A percentile compares a stretch with the other conserved stretches of the same genome.
Evolutionary conservation across 2,888 invertebrate species (phyloP).

Genomic region (Leptothorax acervorum): DNA sequence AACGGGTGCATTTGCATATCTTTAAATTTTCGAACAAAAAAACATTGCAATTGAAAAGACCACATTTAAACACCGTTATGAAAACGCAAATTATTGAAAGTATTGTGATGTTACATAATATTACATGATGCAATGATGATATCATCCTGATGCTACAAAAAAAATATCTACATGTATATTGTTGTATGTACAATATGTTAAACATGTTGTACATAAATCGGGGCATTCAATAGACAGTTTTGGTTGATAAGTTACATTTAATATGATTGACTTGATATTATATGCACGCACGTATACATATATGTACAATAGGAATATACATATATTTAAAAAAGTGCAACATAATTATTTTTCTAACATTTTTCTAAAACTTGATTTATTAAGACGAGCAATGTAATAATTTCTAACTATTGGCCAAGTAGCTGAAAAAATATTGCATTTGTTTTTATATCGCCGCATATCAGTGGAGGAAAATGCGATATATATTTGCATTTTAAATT

Average conservation of each 20-base stretch:
- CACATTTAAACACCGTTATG: not conserved
- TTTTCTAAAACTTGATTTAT: not conserved
- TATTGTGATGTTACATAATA: not conserved
- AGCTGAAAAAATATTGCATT: constrained; percentile 6
- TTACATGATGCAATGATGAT: not conserved
- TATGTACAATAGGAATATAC: not conserved
- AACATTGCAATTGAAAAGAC: not conserved
- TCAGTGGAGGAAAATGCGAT: constrained; percentile 44
- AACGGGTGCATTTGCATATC: constrained; percentile 27
- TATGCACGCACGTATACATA: too few species aligned
- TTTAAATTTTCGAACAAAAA: not conserved
- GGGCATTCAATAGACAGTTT: not conserved
- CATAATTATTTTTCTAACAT: not conserved
- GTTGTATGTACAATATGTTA: not conserved
- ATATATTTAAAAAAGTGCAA: not conserved
- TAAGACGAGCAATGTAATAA: not conserved
- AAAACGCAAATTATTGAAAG: not conserved
- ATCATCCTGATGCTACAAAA: not conserved
- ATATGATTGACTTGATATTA: not conserved
- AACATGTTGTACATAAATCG: not conserved
- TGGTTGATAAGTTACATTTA: not conserved
- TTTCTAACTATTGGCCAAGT: not conserved
- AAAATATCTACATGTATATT: not conserved
- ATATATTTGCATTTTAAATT: constrained; percentile 69
- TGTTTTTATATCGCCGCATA: not conserved